Percentiles rank a stretch among this genome's conserved stretches.
phyloP scores from a whole-genome alignment of 2,888 invertebrate genomes.

The Philereme transversata region DNA sequence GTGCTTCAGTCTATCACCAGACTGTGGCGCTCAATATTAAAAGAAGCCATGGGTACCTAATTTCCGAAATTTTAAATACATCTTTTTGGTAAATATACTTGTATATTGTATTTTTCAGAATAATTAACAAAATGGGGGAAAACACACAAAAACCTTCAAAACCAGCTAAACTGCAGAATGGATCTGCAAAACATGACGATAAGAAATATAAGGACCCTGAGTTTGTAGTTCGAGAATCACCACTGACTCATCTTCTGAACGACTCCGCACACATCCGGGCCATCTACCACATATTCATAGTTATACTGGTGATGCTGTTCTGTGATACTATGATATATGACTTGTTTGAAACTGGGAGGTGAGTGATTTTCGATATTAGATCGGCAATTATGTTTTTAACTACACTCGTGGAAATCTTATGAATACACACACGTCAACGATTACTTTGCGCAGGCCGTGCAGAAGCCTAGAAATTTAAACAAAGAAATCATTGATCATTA shows the following conservation, averaged over 20 bases:
- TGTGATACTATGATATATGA: conserved; percentile 90
- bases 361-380: conserved; percentile 61
- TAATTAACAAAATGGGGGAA: conserved; percentile 39
- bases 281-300: conserved; percentile 93
- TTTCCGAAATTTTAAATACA: no score
- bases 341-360: conserved; percentile 89
- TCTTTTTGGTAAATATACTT: no score
- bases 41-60: no score
- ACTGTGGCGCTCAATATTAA: no score
- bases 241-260: conserved; percentile 91
- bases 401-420: no score
- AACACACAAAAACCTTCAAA: conserved; percentile 41
- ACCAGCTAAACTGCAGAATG: conserved; percentile 45
- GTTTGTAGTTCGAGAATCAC: conserved; percentile 89
- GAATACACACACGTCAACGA: no score
- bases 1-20: no score
- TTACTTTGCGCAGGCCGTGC: no score
- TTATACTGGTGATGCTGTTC: conserved; percentile 88
- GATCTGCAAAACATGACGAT: conserved; percentile 43
- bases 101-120: conserved; percentile 10
- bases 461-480: no score
- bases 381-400: no score
- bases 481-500: no score
- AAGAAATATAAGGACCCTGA: conserved; percentile 48
- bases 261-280: conserved; percentile 90